These are phyloP conservation scores for Carpatolechia fugitivella DNA, from an alignment of 2,888 invertebrate genomes.

Conservation along the genomic window DNA sequence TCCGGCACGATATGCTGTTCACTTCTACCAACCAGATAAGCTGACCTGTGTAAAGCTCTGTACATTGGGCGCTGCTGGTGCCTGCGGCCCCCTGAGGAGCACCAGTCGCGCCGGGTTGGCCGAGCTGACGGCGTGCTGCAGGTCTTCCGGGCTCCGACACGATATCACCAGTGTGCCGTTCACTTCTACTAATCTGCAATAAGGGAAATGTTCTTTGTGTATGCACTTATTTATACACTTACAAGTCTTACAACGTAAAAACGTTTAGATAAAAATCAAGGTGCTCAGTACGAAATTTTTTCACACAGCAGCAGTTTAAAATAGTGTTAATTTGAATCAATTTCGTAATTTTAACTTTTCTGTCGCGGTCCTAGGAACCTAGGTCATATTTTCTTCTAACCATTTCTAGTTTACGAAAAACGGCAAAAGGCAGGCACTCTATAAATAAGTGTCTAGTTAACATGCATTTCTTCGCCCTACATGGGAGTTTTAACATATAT, in stretches of 20 bases:
- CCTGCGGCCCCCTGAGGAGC: conserved; percentile 70
- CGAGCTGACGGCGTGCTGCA: conserved; percentile 82
- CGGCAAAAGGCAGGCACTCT: too few species aligned
- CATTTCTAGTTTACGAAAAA: too few species aligned
- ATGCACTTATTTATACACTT: too few species aligned
- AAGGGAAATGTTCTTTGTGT: not conserved
- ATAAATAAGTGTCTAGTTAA: too few species aligned
- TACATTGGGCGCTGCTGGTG: conserved; percentile 49
- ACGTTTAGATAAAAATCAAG: too few species aligned
- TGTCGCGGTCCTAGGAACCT: too few species aligned
- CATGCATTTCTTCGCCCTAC: not conserved
- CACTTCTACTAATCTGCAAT: conserved; percentile 85
- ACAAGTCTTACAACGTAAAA: too few species aligned
- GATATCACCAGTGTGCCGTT: conserved; percentile 87
- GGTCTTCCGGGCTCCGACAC: conserved; percentile 84
- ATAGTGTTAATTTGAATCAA: too few species aligned
- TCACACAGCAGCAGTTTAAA: too few species aligned
- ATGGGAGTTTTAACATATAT: not conserved
- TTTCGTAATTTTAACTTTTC: too few species aligned
- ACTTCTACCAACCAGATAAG: conserved; percentile 90
- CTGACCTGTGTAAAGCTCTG: conserved; percentile 61
- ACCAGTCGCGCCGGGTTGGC: conserved; percentile 83
- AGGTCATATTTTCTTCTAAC: too few species aligned
- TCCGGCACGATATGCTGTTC: conserved; percentile 86
- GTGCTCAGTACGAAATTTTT: too few species aligned